phyloP scores from a whole-genome alignment of 2,888 invertebrate species.

The Pedicia rivosa region DNA sequence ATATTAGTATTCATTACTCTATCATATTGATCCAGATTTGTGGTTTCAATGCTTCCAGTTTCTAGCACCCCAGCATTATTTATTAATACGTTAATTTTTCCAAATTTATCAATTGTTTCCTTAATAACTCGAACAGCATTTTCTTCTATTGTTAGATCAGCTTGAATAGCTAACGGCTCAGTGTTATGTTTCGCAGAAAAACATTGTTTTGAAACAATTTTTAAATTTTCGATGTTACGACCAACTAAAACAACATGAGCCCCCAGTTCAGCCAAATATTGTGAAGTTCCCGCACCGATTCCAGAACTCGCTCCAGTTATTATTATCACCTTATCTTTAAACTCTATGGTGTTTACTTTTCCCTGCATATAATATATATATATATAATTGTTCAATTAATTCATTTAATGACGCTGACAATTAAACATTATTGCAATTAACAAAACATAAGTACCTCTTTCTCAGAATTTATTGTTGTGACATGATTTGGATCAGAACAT shows the following conservation, averaged over 20 bases:
- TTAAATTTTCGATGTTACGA: constrained; percentile 46
- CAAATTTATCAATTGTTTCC: constrained; percentile 43
- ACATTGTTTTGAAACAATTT: constrained; percentile 39
- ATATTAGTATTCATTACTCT: constrained; percentile 69
- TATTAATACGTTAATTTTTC: constrained; percentile 52
- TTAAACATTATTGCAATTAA: too few species aligned
- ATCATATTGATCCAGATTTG: constrained; percentile 65
- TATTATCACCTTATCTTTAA: constrained; percentile 26
- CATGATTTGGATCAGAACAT: too few species aligned
- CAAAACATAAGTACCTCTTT: too few species aligned
- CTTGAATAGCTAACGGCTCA: constrained; percentile 36
- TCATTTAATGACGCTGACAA: too few species aligned
- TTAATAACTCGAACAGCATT: constrained; percentile 50
- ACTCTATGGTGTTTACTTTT: constrained; percentile 21
- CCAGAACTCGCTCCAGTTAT: constrained; percentile 51
- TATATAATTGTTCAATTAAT: too few species aligned
- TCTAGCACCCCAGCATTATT: constrained; percentile 71
- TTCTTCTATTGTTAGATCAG: constrained; percentile 46
- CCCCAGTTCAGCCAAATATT: constrained; percentile 41
- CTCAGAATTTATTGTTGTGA: too few species aligned
- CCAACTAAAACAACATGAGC: constrained; percentile 42
- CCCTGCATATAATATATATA: too few species aligned
- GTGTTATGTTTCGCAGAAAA: too few species aligned
- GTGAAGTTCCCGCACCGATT: constrained; percentile 48
- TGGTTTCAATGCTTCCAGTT: constrained; percentile 59